Percentiles rank a stretch among this genome's conserved stretches.
Evolutionary conservation across 2,113 vertebrate genomes (phyloP).

Genomic region (Phrynocephalus versicolor): DNA sequence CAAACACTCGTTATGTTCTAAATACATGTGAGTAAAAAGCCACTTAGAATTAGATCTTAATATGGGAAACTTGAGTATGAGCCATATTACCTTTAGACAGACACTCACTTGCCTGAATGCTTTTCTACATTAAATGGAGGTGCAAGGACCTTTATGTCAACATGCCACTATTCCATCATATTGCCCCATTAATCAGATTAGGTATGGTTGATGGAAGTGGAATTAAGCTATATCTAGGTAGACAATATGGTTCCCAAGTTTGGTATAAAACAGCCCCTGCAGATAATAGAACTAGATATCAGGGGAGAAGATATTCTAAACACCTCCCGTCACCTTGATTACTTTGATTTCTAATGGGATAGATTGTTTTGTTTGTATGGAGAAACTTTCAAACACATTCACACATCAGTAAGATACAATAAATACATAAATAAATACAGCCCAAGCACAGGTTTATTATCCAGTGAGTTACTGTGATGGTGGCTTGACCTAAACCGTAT

Average conservation of each 20-base stretch:
- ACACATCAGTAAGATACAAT: neutral
- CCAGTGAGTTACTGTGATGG: neutral
- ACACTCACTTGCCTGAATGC: neutral
- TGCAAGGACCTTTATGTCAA: too few relatives aligned
- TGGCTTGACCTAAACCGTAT: constrained; percentile 11
- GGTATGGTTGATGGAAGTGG: too few relatives aligned
- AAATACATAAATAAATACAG: neutral
- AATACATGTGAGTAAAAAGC: neutral
- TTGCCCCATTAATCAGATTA: too few relatives aligned
- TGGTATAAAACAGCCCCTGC: neutral
- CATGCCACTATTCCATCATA: too few relatives aligned
- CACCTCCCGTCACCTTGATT: constrained; percentile 13
- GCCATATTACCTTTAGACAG: neutral
- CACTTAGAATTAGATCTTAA: neutral
- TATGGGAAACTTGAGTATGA: neutral
- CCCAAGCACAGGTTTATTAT: neutral
- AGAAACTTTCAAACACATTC: neutral
- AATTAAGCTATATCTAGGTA: too few relatives aligned
- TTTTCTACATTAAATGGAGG: neutral
- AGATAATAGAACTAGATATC: neutral
- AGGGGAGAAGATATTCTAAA: neutral
- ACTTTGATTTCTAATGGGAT: neutral
- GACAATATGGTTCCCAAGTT: too few relatives aligned
- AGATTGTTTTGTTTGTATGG: constrained; percentile 29
- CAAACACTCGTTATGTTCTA: too few relatives aligned